Percentiles rank a stretch among this genome's conserved stretches.
Evolutionary conservation across 2,113 vertebrate species (phyloP).

Genomic region (Lagopus muta): DNA sequence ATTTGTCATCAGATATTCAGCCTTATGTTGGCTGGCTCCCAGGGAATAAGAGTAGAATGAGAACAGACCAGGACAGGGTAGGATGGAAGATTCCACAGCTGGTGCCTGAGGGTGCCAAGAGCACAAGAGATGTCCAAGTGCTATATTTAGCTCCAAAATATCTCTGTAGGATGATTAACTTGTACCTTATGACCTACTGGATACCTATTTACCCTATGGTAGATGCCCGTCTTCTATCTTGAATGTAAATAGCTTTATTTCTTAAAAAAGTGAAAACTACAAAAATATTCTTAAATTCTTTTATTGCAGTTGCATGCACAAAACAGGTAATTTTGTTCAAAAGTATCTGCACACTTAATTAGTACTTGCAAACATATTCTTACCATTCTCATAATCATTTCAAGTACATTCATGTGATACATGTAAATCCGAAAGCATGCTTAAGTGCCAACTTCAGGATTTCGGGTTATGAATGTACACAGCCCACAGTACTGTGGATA

Average conservation of each 20-base stretch:
- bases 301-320: neutral
- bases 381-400: neutral
- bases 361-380: neutral
- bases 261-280: neutral
- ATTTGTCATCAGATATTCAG: conserved; percentile 3
- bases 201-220: neutral
- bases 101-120: neutral
- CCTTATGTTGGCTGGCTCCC: neutral
- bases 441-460: neutral
- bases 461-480: neutral
- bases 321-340: neutral
- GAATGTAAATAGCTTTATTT: neutral
- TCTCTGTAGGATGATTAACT: neutral
- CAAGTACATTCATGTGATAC: neutral
- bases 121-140: neutral
- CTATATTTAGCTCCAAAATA: conserved; percentile 28
- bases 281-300: neutral
- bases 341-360: neutral
- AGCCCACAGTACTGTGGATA: neutral
- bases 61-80: neutral
- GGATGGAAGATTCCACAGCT: neutral
- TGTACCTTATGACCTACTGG: rapidly evolving
- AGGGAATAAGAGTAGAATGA: neutral
- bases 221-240: neutral
- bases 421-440: neutral